Percentiles rank a stretch among this genome's conserved stretches.
phyloP scores from a whole-genome alignment of 2,888 invertebrate species.

The Dorcus hopei region DNA sequence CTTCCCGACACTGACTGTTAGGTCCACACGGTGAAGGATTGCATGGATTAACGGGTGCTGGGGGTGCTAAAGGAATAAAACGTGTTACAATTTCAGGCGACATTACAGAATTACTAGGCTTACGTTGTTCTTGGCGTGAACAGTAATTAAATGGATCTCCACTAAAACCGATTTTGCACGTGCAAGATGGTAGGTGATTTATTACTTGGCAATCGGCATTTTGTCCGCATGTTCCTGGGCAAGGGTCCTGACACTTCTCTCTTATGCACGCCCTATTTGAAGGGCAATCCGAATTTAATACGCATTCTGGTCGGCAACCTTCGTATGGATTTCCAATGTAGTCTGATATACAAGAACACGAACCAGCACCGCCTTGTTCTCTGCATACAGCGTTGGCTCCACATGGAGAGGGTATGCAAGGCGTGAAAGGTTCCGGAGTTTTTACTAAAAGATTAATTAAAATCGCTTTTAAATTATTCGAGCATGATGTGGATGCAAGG shows the following conservation, averaged over 20 bases:
- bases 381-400: slow-evolving; percentile 69
- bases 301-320: slow-evolving; percentile 57
- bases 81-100: slow-evolving; percentile 6
- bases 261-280: slow-evolving; percentile 53
- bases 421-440: slow-evolving; percentile 38
- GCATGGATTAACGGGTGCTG: slow-evolving; percentile 55
- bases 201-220: slow-evolving; percentile 54
- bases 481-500: neutral
- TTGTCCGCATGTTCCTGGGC: slow-evolving; percentile 53
- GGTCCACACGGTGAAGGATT: slow-evolving; percentile 71
- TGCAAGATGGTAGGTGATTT: slow-evolving; percentile 62
- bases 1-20: slow-evolving; percentile 71
- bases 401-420: slow-evolving; percentile 54
- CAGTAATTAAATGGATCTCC: slow-evolving; percentile 64
- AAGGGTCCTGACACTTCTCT: slow-evolving; percentile 56
- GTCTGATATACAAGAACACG: slow-evolving; percentile 67
- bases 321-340: slow-evolving; percentile 74
- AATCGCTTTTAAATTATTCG: neutral
- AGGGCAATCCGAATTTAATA: slow-evolving; percentile 45
- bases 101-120: slow-evolving; percentile 27
- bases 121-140: slow-evolving; percentile 38
- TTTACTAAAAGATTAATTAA: slow-evolving; percentile 9
- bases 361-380: slow-evolving; percentile 66
- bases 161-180: slow-evolving; percentile 60
- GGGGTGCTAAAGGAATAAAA: slow-evolving; percentile 9